Conservation (phyloP, 2,888 invertebrate genomes). For the Bruchidius siliquastri region DNA sequence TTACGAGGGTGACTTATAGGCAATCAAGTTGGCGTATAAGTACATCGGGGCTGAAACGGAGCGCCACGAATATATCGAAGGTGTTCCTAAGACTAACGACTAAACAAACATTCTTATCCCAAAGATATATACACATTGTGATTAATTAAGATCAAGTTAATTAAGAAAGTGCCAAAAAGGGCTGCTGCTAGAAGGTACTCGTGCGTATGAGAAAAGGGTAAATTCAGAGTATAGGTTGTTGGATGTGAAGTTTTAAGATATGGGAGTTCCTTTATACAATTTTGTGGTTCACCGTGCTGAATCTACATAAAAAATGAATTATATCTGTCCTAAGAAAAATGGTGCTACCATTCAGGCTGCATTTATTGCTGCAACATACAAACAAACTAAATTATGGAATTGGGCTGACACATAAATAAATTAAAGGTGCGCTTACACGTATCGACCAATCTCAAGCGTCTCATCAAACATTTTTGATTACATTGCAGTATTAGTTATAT, state of each 20-base stretch:
- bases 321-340: no score
- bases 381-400: no score
- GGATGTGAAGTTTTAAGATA: neutral
- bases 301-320: no score
- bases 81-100: slow-evolving; percentile 11
- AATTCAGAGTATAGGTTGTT: neutral
- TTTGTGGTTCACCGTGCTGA: no score
- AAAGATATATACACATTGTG: slow-evolving; percentile 15
- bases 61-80: slow-evolving; percentile 21
- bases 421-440: no score
- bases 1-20: slow-evolving; percentile 24
- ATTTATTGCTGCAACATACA: no score
- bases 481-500: no score
- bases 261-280: no score
- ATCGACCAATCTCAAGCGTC: no score
- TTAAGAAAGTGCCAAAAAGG: neutral
- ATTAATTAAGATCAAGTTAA: slow-evolving; percentile 19
- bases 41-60: slow-evolving; percentile 5
- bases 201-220: neutral
- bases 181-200: neutral
- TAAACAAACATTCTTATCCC: slow-evolving; percentile 21
- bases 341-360: no score
- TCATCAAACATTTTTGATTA: no score
- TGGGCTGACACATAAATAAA: no score
- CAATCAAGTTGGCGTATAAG: slow-evolving; percentile 17